Evolutionary conservation across 2,113 vertebrate genomes (phyloP).

Genomic region (Muscicapa adusta): DNA sequence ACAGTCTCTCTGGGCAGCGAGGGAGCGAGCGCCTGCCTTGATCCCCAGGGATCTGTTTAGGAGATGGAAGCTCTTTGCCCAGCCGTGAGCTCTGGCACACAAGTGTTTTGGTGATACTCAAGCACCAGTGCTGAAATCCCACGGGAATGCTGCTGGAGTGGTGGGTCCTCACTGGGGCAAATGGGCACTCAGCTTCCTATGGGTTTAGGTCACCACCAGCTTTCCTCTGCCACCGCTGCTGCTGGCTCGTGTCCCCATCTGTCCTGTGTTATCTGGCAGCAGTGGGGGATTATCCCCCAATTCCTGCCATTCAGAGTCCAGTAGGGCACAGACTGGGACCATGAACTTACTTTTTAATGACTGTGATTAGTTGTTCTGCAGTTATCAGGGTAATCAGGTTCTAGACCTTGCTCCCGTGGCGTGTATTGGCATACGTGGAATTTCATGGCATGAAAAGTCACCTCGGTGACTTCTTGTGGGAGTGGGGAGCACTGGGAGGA

Average conservation of each 20-base stretch:
- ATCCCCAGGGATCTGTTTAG: not conserved
- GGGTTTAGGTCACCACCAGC: rapidly evolving
- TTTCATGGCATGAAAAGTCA: not conserved
- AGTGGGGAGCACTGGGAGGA: not conserved
- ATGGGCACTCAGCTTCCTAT: rapidly evolving
- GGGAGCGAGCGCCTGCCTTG: rapidly evolving
- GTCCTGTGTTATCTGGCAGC: not conserved
- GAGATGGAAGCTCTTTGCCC: not conserved
- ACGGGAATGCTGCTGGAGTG: not conserved
- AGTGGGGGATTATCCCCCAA: not conserved
- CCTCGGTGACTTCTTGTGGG: rapidly evolving
- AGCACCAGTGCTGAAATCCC: not conserved
- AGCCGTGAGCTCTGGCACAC: rapidly evolving
- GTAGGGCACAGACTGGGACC: not conserved
- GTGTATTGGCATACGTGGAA: not conserved
- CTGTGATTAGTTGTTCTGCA: not conserved
- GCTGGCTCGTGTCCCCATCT: rapidly evolving
- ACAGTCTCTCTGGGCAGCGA: rapidly evolving
- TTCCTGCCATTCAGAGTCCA: rapidly evolving
- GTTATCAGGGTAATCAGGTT: not conserved
- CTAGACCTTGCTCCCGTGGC: not conserved
- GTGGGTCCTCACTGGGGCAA: not conserved
- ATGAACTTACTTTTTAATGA: not conserved
- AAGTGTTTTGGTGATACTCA: rapidly evolving
- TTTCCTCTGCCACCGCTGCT: rapidly evolving